Evolutionary conservation across 2,797 vertebrate species (phyloP).

Genomic region (Aulostomus chinensis): DNA sequence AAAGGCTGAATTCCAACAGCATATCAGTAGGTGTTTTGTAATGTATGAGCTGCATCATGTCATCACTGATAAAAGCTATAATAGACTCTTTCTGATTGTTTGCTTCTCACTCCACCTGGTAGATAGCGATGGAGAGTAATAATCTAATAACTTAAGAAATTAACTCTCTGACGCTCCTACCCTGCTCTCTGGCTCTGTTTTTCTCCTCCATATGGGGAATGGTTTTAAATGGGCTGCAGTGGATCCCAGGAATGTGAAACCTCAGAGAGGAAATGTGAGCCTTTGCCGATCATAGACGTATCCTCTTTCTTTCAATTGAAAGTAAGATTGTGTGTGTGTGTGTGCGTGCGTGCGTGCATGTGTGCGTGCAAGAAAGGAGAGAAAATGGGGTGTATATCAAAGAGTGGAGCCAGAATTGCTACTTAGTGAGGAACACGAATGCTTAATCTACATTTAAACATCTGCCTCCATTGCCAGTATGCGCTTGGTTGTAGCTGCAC

Average conservation of each 20-base stretch:
- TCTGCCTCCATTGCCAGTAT: conserved; percentile 6
- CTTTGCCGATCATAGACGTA: conserved; percentile 64
- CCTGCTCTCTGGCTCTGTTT: conserved; percentile 3
- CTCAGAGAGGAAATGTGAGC: conserved; percentile 70
- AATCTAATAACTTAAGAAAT: no score
- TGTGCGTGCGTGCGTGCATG: no score
- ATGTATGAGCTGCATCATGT: neutral
- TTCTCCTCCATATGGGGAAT: conserved; percentile 56
- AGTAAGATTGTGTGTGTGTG: conserved; percentile 12
- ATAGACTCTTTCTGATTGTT: no score
- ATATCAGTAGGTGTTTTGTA: neutral
- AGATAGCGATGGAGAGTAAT: neutral
- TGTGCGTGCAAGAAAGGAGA: neutral
- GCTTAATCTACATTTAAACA: conserved; percentile 22
- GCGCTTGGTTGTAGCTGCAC: conserved; percentile 23
- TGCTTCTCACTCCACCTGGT: conserved; percentile 3
- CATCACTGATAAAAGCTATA: no score
- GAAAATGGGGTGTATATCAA: conserved; percentile 13
- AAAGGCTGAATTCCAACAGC: neutral
- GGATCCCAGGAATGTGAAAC: conserved; percentile 77
- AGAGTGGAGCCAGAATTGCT: conserved; percentile 8
- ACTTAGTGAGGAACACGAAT: conserved; percentile 14
- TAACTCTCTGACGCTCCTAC: no score
- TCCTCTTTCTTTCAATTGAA: conserved; percentile 52
- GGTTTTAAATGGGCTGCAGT: conserved; percentile 70